A percentile compares a stretch with the other conserved stretches of the same genome.
Evolutionary conservation across 2,113 vertebrate genomes (phyloP).

Genomic region (Rana temporaria): DNA sequence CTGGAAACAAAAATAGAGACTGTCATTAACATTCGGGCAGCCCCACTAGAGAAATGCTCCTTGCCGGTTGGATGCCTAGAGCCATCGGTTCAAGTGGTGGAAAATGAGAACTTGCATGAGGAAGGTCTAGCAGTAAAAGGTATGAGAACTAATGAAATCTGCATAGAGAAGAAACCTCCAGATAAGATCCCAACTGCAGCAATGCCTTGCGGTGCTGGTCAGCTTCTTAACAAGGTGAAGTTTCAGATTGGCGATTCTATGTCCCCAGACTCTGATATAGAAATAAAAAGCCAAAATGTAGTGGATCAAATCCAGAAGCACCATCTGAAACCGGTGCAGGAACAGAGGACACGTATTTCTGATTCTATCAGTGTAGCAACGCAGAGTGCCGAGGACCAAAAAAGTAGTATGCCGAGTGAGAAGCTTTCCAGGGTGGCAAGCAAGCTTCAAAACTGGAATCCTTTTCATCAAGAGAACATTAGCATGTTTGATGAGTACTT

Average conservation of each 20-base stretch:
- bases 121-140: slow-evolving; percentile 62
- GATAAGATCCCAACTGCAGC: slow-evolving; percentile 78
- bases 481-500: slow-evolving; percentile 91
- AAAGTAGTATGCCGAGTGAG: slow-evolving; percentile 70
- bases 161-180: slow-evolving; percentile 88
- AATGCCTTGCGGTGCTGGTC: slow-evolving; percentile 67
- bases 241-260: slow-evolving; percentile 97
- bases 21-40: slow-evolving; percentile 75
- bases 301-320: slow-evolving; percentile 82
- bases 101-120: slow-evolving; percentile 61
- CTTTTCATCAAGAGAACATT: slow-evolving; percentile 73
- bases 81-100: slow-evolving; percentile 59
- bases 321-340: slow-evolving; percentile 75
- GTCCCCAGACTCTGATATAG: slow-evolving; percentile 96
- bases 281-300: slow-evolving; percentile 82
- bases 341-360: slow-evolving; percentile 65
- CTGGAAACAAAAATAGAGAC: slow-evolving; percentile 79
- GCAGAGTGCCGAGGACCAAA: slow-evolving; percentile 83
- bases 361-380: slow-evolving; percentile 71
- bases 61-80: slow-evolving; percentile 64
- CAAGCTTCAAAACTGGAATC: slow-evolving; percentile 79
- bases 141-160: slow-evolving; percentile 65
- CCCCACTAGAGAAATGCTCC: slow-evolving; percentile 68
- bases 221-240: slow-evolving; percentile 86
- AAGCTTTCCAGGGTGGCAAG: slow-evolving; percentile 72